Evolutionary conservation across 2,888 invertebrate genomes (phyloP).

Genomic region (Drosophila mimetica): DNA sequence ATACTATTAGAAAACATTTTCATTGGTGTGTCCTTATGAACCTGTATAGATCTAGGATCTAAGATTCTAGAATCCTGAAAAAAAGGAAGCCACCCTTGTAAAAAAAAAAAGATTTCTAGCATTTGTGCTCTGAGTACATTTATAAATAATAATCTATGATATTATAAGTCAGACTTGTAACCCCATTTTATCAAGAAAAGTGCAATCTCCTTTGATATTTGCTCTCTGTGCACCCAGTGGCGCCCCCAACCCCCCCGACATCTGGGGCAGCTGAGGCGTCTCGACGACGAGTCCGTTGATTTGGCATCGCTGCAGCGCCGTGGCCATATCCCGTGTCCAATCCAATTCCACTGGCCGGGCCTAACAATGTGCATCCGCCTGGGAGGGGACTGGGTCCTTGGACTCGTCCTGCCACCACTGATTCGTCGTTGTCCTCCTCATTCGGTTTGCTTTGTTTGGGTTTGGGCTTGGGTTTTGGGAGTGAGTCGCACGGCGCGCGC

Average conservation of each 20-base stretch:
- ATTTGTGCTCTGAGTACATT: too few relatives aligned
- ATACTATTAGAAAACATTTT: too few relatives aligned
- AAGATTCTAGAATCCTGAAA: too few relatives aligned
- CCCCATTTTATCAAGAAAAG: neutral
- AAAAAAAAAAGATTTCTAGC: too few relatives aligned
- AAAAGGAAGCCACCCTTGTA: too few relatives aligned
- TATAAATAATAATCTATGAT: too few relatives aligned
- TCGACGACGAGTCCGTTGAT: slow-evolving; percentile 71
- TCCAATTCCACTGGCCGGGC: slow-evolving; percentile 71
- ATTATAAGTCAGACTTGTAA: too few relatives aligned
- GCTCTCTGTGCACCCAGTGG: slow-evolving; percentile 7
- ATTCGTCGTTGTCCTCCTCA: slow-evolving; percentile 57
- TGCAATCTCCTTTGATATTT: neutral
- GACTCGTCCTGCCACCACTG: slow-evolving; percentile 66
- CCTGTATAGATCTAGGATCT: too few relatives aligned
- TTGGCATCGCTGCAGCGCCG: slow-evolving; percentile 59
- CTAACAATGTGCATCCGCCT: slow-evolving; percentile 77
- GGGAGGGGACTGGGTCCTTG: slow-evolving; percentile 46
- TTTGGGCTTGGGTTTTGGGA: slow-evolving; percentile 5
- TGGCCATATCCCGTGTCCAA: slow-evolving; percentile 56
- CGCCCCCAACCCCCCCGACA: neutral
- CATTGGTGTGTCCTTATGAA: too few relatives aligned
- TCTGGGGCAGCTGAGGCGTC: slow-evolving; percentile 64
- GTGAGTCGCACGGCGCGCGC: slow-evolving; percentile 13
- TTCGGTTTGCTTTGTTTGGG: slow-evolving; percentile 43